phyloP scores from a whole-genome alignment of 2,888 invertebrate species.

The Eilema caniola region DNA sequence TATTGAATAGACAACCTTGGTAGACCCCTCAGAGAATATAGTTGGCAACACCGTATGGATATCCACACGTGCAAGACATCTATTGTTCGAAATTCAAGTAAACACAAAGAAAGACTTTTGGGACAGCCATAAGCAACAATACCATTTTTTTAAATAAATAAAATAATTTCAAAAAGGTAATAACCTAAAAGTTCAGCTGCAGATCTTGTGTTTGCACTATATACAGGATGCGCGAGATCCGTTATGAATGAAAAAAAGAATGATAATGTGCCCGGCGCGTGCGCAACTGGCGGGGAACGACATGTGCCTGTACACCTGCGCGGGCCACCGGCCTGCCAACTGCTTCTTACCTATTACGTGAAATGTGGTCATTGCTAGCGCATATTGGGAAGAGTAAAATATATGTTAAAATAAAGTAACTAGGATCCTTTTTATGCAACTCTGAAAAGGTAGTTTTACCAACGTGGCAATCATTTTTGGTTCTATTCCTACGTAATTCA shows the following conservation, averaged over 20 bases:
- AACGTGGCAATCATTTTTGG: neutral
- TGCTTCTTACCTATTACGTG: constrained; percentile 46
- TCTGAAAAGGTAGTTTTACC: neutral
- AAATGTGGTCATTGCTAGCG: constrained; percentile 39
- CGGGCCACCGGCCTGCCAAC: constrained; percentile 51
- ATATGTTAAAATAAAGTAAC: constrained; percentile 17
- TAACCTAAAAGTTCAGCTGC: constrained; percentile 34
- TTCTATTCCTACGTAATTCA: no score
- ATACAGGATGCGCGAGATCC: constrained; percentile 44
- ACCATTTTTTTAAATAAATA: neutral
- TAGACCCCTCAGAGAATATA: constrained; percentile 37
- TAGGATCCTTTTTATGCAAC: neutral
- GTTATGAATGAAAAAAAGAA: constrained; percentile 43
- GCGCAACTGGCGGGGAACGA: constrained; percentile 40
- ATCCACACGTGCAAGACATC: constrained; percentile 34
- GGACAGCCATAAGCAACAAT: neutral
- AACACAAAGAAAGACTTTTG: constrained; percentile 3
- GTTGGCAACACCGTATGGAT: constrained; percentile 21
- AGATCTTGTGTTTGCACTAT: constrained; percentile 16
- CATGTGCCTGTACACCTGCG: constrained; percentile 59
- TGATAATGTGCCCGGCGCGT: constrained; percentile 39
- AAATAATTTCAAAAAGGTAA: constrained; percentile 13
- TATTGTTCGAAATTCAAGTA: constrained; percentile 9
- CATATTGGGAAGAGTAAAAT: constrained; percentile 13
- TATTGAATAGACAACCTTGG: constrained; percentile 44